Conservation (phyloP, 2,113 vertebrate genomes). For the Toxostoma redivivum region DNA sequence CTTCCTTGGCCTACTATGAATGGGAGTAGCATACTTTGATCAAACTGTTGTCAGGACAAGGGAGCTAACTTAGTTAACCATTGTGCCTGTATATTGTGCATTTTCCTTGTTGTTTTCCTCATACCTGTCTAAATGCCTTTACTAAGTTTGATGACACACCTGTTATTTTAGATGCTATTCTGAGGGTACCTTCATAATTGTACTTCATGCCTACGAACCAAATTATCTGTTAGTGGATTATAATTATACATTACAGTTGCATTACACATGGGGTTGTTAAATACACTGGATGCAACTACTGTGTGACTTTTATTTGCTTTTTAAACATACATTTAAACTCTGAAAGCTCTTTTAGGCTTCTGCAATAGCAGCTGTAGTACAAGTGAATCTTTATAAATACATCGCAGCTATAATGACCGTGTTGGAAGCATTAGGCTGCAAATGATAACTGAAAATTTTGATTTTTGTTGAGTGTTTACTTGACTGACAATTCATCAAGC, state of each 20-base stretch:
- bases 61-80: neutral
- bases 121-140: neutral
- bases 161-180: neutral
- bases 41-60: neutral
- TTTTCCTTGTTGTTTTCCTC: neutral
- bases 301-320: neutral
- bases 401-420: rapidly evolving
- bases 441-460: neutral
- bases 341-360: neutral
- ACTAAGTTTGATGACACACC: neutral
- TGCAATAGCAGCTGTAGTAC: neutral
- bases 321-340: neutral
- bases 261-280: neutral
- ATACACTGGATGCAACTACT: neutral
- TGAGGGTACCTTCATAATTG: neutral
- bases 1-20: rapidly evolving
- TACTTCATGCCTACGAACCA: neutral
- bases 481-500: neutral
- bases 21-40: neutral
- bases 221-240: neutral
- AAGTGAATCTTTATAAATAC: neutral
- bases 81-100: neutral
- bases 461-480: neutral
- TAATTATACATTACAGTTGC: neutral
- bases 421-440: neutral